A percentile compares a stretch with the other conserved stretches of the same genome.
Evolutionary conservation across 2,113 vertebrate genomes (phyloP).

Genomic region (Rhinolophus sinicus): DNA sequence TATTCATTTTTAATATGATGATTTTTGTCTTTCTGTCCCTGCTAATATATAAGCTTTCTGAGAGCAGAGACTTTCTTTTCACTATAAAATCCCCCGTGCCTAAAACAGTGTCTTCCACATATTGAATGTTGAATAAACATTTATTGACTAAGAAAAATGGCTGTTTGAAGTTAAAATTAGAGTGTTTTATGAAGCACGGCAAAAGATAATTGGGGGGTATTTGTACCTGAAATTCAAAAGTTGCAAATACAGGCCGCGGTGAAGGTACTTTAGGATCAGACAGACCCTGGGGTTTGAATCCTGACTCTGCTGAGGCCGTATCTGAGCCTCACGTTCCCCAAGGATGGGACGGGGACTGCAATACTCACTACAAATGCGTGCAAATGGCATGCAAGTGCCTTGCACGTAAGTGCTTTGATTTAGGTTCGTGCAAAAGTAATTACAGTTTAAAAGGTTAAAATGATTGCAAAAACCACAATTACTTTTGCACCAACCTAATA

Average conservation of each 20-base stretch:
- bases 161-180: slow-evolving; percentile 11
- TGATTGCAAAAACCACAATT: no score
- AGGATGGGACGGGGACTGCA: neutral
- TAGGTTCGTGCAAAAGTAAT: no score
- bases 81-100: neutral
- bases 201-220: neutral
- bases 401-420: neutral
- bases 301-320: neutral
- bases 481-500: no score
- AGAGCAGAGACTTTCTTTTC: neutral
- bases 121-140: neutral
- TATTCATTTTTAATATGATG: neutral
- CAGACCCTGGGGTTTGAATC: neutral
- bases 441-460: no score
- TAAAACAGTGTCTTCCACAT: neutral
- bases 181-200: neutral
- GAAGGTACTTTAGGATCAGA: neutral
- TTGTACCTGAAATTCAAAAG: neutral
- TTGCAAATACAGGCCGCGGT: neutral
- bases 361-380: neutral
- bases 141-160: slow-evolving; percentile 13
- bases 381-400: neutral
- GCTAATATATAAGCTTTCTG: neutral
- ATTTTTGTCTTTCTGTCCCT: neutral
- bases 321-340: neutral